These are phyloP conservation scores for Molossus alvarezi DNA, from an alignment of 2,797 vertebrate genomes.

Conservation along the genomic window DNA sequence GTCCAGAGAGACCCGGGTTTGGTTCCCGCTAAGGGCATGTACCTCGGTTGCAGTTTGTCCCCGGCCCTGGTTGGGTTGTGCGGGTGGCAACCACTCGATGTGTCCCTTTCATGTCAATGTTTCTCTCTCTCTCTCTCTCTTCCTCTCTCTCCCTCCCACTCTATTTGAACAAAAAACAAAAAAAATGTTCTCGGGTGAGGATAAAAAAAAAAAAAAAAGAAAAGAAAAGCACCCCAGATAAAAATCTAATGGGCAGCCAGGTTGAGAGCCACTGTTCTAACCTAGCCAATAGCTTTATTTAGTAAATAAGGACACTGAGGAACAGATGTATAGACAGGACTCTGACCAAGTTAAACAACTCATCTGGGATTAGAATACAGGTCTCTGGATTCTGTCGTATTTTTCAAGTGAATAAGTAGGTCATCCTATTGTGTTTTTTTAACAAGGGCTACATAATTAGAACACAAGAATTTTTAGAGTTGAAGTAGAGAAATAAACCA, in stretches of 20 bases:
- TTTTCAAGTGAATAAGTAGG: slow-evolving; percentile 57
- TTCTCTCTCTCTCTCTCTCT: too few relatives aligned
- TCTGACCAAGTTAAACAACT: background rate
- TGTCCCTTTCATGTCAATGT: too few relatives aligned
- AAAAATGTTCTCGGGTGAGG: too few relatives aligned
- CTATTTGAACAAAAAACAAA: too few relatives aligned
- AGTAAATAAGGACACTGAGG: slow-evolving; percentile 9
- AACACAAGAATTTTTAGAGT: background rate
- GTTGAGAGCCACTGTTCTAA: background rate
- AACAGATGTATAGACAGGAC: background rate
- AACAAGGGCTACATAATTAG: background rate
- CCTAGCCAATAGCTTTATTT: background rate
- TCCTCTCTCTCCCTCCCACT: too few relatives aligned
- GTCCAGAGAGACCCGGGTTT: too few relatives aligned
- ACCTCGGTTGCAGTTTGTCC: too few relatives aligned
- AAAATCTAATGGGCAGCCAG: background rate
- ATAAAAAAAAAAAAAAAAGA: too few relatives aligned
- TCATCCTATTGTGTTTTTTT: slow-evolving; percentile 37
- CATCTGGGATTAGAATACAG: background rate
- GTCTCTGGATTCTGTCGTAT: background rate
- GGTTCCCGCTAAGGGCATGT: too few relatives aligned
- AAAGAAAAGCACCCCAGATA: background rate
- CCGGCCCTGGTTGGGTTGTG: too few relatives aligned
- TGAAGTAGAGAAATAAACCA: slow-evolving; percentile 40
- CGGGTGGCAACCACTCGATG: too few relatives aligned